Evolutionary conservation across 2,113 vertebrate species (phyloP).

Genomic region (Psophia crepitans): DNA sequence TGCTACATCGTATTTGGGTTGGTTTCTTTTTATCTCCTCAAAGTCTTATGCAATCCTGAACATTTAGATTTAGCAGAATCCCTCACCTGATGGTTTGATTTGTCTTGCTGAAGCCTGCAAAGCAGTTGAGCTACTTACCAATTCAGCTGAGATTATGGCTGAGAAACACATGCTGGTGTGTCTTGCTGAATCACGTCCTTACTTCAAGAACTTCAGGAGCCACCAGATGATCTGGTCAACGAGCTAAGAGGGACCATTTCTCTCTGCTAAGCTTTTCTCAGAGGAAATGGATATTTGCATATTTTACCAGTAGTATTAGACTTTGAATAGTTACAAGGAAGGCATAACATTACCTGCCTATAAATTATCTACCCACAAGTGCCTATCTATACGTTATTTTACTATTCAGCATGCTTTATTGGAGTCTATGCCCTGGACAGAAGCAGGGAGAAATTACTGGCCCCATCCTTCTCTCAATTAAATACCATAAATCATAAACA

Average conservation of each 20-base stretch:
- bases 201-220: not conserved
- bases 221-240: not conserved
- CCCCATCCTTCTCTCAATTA: not conserved
- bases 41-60: not conserved
- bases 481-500: not conserved
- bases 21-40: not conserved
- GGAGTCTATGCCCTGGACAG: not conserved
- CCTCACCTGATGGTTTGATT: not conserved
- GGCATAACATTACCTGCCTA: not conserved
- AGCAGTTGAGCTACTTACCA: not conserved
- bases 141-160: not conserved
- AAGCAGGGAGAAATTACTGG: not conserved
- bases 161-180: not conserved
- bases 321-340: not conserved
- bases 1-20: not conserved
- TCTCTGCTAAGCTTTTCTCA: not conserved
- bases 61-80: slow-evolving; percentile 18
- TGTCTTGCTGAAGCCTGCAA: not conserved
- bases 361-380: not conserved
- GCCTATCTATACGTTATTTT: not conserved
- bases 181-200: not conserved
- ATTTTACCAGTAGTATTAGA: not conserved
- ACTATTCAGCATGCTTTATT: not conserved
- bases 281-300: not conserved
- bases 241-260: not conserved